These are phyloP conservation scores for Gadopsis marmoratus DNA, from an alignment of 2,797 vertebrate species.

Conservation along the genomic window DNA sequence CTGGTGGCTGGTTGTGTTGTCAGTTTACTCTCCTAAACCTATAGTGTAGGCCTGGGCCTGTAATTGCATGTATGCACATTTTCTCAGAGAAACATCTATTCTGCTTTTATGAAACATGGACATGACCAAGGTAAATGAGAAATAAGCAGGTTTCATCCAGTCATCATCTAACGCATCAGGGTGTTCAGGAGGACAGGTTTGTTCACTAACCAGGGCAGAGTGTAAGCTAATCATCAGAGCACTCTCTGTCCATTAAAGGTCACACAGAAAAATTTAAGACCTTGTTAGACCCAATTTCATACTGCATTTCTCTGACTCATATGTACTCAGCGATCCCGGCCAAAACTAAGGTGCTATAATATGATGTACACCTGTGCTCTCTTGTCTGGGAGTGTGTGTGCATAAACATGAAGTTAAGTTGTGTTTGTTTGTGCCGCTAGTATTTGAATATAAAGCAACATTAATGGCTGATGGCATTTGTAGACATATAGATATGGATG, in stretches of 20 bases:
- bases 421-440: constrained; percentile 26
- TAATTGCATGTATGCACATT: constrained; percentile 16
- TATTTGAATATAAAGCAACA: constrained; percentile 57
- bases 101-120: constrained; percentile 49
- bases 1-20: constrained; percentile 57
- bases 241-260: constrained; percentile 78
- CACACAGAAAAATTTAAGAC: constrained; percentile 56
- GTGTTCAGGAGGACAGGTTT: constrained; percentile 42
- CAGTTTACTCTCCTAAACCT: constrained; percentile 54
- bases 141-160: constrained; percentile 54
- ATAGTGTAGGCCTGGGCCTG: constrained; percentile 20
- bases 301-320: constrained; percentile 56
- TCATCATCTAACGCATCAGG: constrained; percentile 50
- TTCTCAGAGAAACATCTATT: constrained; percentile 25
- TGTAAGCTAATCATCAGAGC: constrained; percentile 63
- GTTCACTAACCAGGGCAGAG: constrained; percentile 55
- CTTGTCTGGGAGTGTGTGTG: neutral
- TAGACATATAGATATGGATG: constrained; percentile 76
- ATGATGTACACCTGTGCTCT: constrained; percentile 19
- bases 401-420: constrained; percentile 3
- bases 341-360: constrained; percentile 36
- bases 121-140: constrained; percentile 53
- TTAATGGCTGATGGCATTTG: constrained; percentile 59
- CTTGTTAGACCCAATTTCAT: constrained; percentile 68
- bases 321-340: constrained; percentile 38